Base-by-base conservation (phyloP, 2,888 invertebrate species). In the Eudasyphora cyanicolor region DNA sequence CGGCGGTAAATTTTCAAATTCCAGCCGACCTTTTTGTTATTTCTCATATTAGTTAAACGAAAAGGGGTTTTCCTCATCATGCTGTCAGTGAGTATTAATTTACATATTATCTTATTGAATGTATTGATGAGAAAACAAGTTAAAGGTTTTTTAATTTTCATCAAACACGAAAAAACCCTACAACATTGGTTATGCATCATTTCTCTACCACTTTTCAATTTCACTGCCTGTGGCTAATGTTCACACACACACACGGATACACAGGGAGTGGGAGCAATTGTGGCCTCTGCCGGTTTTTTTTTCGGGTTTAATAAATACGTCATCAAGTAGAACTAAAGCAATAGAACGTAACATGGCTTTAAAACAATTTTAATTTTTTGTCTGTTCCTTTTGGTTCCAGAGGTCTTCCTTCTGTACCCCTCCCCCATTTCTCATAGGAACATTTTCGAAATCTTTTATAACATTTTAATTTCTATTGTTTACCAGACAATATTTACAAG, bases 391-490 rank as follows among this genome's bases (percentile, higher is more conserved):
- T 54, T 21, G 10, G 4, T 14, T 27, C 5, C 29, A 32, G 14
- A 6, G n/a, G 21, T 60, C n/a, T 32, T 29, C n/a, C n/a, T n/a
- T n/a, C n/a, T n/a, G n/a, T n/a, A n/a, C n/a, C n/a, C n/a, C n/a
- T n/a, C n/a, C n/a, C n/a, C n/a, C n/a, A n/a, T n/a, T n/a, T n/a
- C n/a, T n/a, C n/a, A n/a, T n/a, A n/a, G n/a, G n/a, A n/a, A n/a
- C n/a, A n/a, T n/a, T n/a, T 35, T 5, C 19, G 14, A 27, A 42
- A 57, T 21, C 27, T 57, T 71, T 57, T 54, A 14, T 38, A 71
- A 73, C 73, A 73, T 73, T 73, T 57, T 73, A 73, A 73, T 73
- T 73, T 60, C 73, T 60, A 24, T 73, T 73, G 73, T 73, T 42
- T 17, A n/a, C 24, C n/a, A 67, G 21, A 73, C 57, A 10, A 24